Base-by-base conservation (phyloP, 2,797 vertebrate species). In the Chelmon rostratus region DNA sequence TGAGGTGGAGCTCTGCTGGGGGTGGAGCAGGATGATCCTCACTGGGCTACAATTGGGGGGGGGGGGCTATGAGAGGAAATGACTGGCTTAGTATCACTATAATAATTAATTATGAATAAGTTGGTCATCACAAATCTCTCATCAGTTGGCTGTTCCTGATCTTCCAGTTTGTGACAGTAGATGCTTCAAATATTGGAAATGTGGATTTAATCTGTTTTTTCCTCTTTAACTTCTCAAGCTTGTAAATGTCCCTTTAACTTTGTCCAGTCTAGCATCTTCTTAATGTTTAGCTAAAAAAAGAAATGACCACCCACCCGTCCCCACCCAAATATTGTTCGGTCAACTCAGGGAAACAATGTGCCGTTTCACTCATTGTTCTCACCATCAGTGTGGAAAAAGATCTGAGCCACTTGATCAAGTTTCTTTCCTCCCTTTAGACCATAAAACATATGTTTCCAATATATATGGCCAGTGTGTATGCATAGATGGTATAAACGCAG, bases 1-100 rank as follows among this genome's bases (percentile, higher is more conserved):
- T n/a, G 61, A 58, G 11, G 57, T 46, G 59, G 56, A 69, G 38
- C 70, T 59, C 47, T 40, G 65, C 76, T 31, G 66, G 75, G 80
- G 78, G 78, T 53, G 87, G 79, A 76, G 77, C 61, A 0, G 54
- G 25, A 40, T 16, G 56, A 59, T 52, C 40, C 66, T 4, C 15
- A 23, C 63, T 53, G 52, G 42, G 19, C 47, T 35, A 42, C 37
- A 59, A 9, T 37, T 18, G 25, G 23, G 0, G n/a, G 37, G 18
- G 25, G 23, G 0, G n/a, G 37, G 11, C 49, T 50, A 1, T 19
- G 2, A 28, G 28, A 70, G 54, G 57, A 62, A 61, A 67, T 62
- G 40, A 18, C 38, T 25, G 59, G 25, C 15, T 53, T 59, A 40
- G 28, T 19, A 19, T 58, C 33, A 63, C 52, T 74, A 18, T 64